Percentiles rank a stretch among this genome's conserved stretches.
Evolutionary conservation across 2,888 invertebrate genomes (phyloP).

Genomic region (Fissipunctia ypsillon): DNA sequence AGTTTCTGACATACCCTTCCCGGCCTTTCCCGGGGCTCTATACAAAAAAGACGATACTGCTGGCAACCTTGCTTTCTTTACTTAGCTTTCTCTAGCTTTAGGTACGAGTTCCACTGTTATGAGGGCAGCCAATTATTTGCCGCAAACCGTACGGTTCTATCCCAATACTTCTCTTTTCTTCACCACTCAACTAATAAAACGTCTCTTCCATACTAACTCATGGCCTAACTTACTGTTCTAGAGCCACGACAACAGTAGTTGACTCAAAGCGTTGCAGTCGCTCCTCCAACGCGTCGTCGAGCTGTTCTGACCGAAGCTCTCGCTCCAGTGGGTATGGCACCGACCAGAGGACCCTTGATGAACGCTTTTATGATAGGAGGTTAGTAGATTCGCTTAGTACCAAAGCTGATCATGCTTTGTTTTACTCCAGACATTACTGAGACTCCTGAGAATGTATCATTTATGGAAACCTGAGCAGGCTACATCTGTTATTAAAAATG

Average conservation of each 20-base stretch:
- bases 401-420: not conserved
- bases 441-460: not conserved
- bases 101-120: not conserved
- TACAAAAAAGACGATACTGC: not conserved
- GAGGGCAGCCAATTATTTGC: not conserved
- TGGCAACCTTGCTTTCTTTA: no score
- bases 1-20: no score
- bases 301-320: conserved; percentile 86
- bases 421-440: not conserved
- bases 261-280: conserved; percentile 86
- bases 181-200: not conserved
- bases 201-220: conserved; percentile 21
- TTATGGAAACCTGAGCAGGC: not conserved
- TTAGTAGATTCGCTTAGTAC: conserved; percentile 60
- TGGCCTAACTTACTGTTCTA: conserved; percentile 59
- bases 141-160: not conserved
- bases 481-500: not conserved
- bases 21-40: no score
- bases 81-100: not conserved
- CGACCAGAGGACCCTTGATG: conserved; percentile 81
- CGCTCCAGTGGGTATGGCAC: conserved; percentile 88
- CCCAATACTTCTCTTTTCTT: not conserved
- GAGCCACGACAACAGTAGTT: conserved; percentile 67
- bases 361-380: conserved; percentile 84
- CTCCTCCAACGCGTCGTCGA: conserved; percentile 86